Evolutionary conservation across 2,888 invertebrate genomes (phyloP).

Genomic region (Sphinx pinastri): DNA sequence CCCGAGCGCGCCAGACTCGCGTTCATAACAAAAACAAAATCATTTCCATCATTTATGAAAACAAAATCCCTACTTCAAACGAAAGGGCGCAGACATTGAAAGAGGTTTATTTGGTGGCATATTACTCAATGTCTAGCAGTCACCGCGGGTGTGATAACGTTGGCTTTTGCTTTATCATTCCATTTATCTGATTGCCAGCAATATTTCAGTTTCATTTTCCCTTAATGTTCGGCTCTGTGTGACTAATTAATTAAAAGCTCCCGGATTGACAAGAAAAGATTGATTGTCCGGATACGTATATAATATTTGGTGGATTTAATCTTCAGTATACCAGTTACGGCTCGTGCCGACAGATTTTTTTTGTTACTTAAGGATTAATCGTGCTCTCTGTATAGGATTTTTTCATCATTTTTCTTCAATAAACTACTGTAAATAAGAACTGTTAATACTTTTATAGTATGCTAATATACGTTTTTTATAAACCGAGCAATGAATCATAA

Average conservation of each 20-base stretch:
- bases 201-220: slow-evolving; percentile 24
- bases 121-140: slow-evolving; percentile 8
- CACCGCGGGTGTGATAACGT: slow-evolving; percentile 13
- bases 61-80: not conserved
- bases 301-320: slow-evolving; percentile 2
- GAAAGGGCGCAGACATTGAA: slow-evolving; percentile 15
- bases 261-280: slow-evolving; percentile 13
- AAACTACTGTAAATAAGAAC: not conserved
- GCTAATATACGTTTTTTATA: too few species aligned
- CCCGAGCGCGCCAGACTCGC: not conserved
- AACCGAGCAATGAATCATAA: too few species aligned
- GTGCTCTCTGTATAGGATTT: not conserved
- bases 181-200: slow-evolving; percentile 24
- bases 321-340: not conserved
- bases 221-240: slow-evolving; percentile 11
- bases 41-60: not conserved
- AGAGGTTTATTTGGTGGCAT: not conserved
- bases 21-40: not conserved
- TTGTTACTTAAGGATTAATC: not conserved
- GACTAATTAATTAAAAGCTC: slow-evolving; percentile 24
- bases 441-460: too few species aligned
- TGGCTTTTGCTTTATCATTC: slow-evolving; percentile 23
- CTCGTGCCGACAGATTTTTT: not conserved
- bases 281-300: slow-evolving; percentile 4
- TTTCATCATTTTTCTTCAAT: not conserved